A percentile compares a stretch with the other conserved stretches of the same genome.
These are phyloP conservation scores for Nomada goodeniana DNA, from an alignment of 2,888 invertebrate genomes.

Conservation along the genomic window DNA sequence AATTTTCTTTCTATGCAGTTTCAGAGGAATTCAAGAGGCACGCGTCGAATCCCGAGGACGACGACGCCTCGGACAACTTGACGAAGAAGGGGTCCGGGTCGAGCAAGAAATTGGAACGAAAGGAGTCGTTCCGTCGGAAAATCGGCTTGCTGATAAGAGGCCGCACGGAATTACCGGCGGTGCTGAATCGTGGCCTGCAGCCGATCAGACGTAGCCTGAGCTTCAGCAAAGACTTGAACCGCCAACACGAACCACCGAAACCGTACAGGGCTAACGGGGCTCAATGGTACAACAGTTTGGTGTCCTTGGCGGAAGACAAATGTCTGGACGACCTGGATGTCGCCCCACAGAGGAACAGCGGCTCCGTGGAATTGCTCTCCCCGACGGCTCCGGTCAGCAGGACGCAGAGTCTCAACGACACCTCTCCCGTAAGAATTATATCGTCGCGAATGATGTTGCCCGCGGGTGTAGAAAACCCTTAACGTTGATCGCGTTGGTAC, in stretches of 20 bases:
- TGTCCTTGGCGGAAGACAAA: slow-evolving; percentile 79
- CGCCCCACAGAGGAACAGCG: slow-evolving; percentile 33
- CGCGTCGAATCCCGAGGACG: background rate
- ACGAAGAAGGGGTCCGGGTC: slow-evolving; percentile 1
- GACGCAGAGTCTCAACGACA: slow-evolving; percentile 75
- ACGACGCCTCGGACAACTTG: background rate
- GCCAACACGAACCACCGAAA: slow-evolving; percentile 57
- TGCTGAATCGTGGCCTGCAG: slow-evolving; percentile 79
- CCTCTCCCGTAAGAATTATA: slow-evolving; percentile 73
- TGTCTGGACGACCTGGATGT: slow-evolving; percentile 57
- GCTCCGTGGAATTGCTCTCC: slow-evolving; percentile 48
- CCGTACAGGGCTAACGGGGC: slow-evolving; percentile 74
- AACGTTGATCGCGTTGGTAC: background rate
- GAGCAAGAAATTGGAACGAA: slow-evolving; percentile 73
- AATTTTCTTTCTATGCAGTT: background rate
- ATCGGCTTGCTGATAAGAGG: slow-evolving; percentile 78
- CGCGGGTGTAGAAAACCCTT: background rate
- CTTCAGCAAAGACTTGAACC: slow-evolving; percentile 80
- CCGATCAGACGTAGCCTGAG: slow-evolving; percentile 80
- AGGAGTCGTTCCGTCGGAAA: slow-evolving; percentile 78
- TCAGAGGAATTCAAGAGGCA: background rate
- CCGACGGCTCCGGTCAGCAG: slow-evolving; percentile 66
- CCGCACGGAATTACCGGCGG: slow-evolving; percentile 79
- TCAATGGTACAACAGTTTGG: slow-evolving; percentile 81
- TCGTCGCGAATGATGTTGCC: background rate